These are phyloP conservation scores for Oncorhynchus clarkii DNA, from an alignment of 2,113 vertebrate species.

Conservation along the genomic window DNA sequence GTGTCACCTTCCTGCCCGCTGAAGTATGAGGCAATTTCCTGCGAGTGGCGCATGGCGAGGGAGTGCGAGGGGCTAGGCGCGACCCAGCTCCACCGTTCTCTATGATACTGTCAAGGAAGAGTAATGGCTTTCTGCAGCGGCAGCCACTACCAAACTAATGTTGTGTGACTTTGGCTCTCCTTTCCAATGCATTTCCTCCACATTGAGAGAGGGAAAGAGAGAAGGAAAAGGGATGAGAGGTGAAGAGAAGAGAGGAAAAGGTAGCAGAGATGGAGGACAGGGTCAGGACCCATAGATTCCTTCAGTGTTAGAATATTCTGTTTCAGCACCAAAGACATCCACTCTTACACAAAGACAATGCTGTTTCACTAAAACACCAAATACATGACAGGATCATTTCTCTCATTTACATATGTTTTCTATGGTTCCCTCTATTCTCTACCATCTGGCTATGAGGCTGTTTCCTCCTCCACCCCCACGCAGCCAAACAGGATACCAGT, in stretches of 20 bases:
- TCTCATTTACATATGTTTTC: constrained; percentile 22
- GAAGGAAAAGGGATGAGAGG: constrained; percentile 20
- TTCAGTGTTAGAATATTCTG: constrained; percentile 21
- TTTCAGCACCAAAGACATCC: neutral
- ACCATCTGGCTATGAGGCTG: constrained; percentile 2
- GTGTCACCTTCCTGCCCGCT: constrained; percentile 76
- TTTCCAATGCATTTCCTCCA: constrained; percentile 65
- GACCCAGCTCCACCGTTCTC: constrained; percentile 63
- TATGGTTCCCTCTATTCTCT: constrained; percentile 14
- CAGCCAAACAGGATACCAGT: constrained; percentile 2
- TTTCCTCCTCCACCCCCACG: neutral
- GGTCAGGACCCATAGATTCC: constrained; percentile 14
- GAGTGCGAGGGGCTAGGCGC: constrained; percentile 45
- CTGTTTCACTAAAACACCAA: neutral
- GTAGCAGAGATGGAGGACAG: constrained; percentile 24
- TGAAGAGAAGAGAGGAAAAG: constrained; percentile 22
- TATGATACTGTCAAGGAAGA: constrained; percentile 73
- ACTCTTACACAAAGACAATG: constrained; percentile 35
- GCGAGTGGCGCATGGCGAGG: constrained; percentile 62
- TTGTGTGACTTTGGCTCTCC: constrained; percentile 70
- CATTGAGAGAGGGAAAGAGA: constrained; percentile 43
- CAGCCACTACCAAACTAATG: constrained; percentile 72
- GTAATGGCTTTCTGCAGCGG: constrained; percentile 69
- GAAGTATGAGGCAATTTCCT: constrained; percentile 80
- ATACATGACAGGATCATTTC: constrained; percentile 20